Percentiles rank a stretch among this genome's conserved stretches.
Conservation (phyloP, 2,888 invertebrate genomes). For the Acleris emargana region DNA sequence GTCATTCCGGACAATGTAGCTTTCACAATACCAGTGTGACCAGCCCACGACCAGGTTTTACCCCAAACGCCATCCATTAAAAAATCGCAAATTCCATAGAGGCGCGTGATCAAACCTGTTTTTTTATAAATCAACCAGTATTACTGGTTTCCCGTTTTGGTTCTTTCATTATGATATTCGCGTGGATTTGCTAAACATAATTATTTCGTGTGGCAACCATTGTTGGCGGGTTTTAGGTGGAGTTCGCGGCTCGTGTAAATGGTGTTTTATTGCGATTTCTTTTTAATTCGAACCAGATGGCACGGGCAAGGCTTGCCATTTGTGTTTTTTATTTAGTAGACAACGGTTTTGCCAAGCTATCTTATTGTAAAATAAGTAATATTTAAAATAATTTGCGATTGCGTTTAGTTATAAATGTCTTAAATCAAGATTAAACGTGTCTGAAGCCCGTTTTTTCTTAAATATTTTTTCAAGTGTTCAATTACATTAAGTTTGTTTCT, state of each 20-base stretch:
- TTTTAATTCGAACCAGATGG: conserved; percentile 29
- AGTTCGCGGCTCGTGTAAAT: conserved; percentile 47
- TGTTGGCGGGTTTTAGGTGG: conserved; percentile 48
- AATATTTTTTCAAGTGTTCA: too few species aligned
- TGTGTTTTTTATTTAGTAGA: too few species aligned
- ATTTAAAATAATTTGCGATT: too few species aligned
- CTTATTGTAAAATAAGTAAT: too few species aligned
- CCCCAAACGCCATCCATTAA: conserved; percentile 46
- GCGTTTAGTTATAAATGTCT: too few species aligned
- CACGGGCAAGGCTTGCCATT: neutral
- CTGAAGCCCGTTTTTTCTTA: too few species aligned
- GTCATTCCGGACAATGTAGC: conserved; percentile 72
- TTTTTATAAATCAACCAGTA: conserved; percentile 61
- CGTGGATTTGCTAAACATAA: conserved; percentile 72
- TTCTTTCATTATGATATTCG: conserved; percentile 57
- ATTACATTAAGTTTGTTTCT: too few species aligned
- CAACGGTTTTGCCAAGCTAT: too few species aligned
- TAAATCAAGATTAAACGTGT: too few species aligned
- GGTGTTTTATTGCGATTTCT: conserved; percentile 43
- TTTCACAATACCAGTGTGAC: conserved; percentile 52
- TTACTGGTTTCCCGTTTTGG: conserved; percentile 62
- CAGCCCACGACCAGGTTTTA: conserved; percentile 47
- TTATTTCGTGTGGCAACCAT: conserved; percentile 65
- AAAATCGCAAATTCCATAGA: conserved; percentile 66
- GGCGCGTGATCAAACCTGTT: conserved; percentile 75